Evolutionary conservation across 2,113 vertebrate species (phyloP), one percentile per base, ranked within the genome.

Genomic region (Larimichthys polyactis): DNA sequence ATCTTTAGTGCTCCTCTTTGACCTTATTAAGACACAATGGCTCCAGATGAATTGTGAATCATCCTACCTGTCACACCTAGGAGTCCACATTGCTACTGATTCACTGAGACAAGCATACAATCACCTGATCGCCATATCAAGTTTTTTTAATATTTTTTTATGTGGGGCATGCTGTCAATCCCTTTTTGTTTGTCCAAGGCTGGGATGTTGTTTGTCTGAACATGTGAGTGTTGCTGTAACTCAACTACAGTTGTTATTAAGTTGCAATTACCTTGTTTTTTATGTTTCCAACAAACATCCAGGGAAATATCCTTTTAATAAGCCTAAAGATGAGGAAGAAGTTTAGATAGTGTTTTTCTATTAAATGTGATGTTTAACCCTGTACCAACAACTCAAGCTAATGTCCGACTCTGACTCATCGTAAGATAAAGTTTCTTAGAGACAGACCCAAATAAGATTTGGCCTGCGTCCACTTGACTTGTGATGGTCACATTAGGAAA

Each of bases 1-100:
- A 88, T 83, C 64, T 3, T 40, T 6, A 3, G 14, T 11, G 27
- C 51, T 55, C 5, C 43, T 52, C 66, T 69, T 74, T 91, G 74
- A 65, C 85, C 75, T 62, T 81, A 82, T 80, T 89, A 72, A 91
- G 90, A 80, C 89, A 91, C 81, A 48, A 24, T 46, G 70, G 19
- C 69, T 49, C 51, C 27, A 40, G 11, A 52, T 3, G 0, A 20
- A 27, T 51, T 12, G 62, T 94, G 89, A 94, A 48, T 93, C 92
- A 91, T 58, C 65, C 29, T 14, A 81, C 84, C 55, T 90, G 82
- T 77, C 48, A 59, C 54, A 22, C 17, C 15, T 55, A 10, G 48
- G 43, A 68, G 46, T 32, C 44, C 17, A 40, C 48, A 17, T 32
- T 51, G 29, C 66, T 22, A 16, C 20, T 40, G 5, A 27, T 57